Evolutionary conservation across 2,888 invertebrate genomes (phyloP), one percentile per base, ranked within the genome.

Genomic region (Clivina fossor): DNA sequence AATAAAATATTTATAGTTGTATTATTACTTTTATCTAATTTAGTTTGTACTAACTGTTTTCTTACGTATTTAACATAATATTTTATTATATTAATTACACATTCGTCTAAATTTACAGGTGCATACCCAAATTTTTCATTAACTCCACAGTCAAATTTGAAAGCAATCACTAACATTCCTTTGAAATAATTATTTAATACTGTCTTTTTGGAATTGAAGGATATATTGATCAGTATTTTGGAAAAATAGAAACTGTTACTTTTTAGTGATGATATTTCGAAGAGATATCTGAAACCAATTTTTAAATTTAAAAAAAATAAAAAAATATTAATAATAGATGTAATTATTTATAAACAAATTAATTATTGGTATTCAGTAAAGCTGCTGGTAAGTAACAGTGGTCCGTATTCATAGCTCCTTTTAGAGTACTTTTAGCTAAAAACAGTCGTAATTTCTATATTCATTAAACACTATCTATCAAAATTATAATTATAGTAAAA

Each of bases 91-190:
- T 40, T 9, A 11, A n/a, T n/a, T 24, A 40, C 24, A 9, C 20
- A 19, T 2, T 11, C 1, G 3, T 19, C 40, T 19, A 40, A 20
- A 11, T 9, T n/a, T n/a, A 13, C n/a, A 1, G 40, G 40, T n/a
- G 15, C 18, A 7, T 22, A 13, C 2, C 15, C 18, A n/a, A 40
- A 3, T 5, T 24, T n/a, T n/a, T 40, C 40, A 13, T 20, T 19
- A 40, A 40, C 24, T 8, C 22, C 40, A 2, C 40, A 40, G 9
- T 40, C 40, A 4, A 40, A 4, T 40, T 40, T 40, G 24, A 40
- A 40, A 5, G 40, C 40, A 7, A 40, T 8, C 1, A 19, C 18
- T 24, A 40, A n/a, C 22, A 40, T 20, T n/a, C 22, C 40, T 22
- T 40, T 40, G 18, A 40, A 40, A 13, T 5, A 40, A n/a, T 40